Percentiles rank a stretch among this genome's conserved stretches.
Conservation (phyloP, 2,797 vertebrate genomes). For the Liasis olivaceus region DNA sequence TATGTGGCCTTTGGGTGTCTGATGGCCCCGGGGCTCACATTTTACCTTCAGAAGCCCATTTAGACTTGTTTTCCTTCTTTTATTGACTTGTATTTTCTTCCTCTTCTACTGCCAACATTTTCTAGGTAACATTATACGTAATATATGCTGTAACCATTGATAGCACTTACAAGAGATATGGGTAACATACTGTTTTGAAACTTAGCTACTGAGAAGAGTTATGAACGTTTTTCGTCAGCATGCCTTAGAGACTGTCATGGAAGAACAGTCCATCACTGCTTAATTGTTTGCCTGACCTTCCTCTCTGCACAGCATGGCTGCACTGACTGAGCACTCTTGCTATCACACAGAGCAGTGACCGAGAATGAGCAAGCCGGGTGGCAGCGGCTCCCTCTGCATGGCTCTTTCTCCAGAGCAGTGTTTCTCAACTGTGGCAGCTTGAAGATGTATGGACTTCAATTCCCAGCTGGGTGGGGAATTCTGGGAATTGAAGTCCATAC, state of each 20-base stretch:
- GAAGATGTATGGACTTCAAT: neutral
- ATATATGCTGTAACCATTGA: neutral
- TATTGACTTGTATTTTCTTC: neutral
- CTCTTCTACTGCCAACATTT: neutral
- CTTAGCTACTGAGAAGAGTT: neutral
- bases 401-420: neutral
- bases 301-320: neutral
- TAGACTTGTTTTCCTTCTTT: neutral
- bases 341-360: neutral
- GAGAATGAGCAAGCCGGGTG: neutral
- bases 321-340: neutral
- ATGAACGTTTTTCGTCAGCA: neutral
- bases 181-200: neutral
- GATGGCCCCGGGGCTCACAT: neutral
- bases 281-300: neutral
- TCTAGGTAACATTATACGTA: neutral
- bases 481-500: neutral
- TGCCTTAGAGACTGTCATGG: neutral
- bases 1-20: neutral
- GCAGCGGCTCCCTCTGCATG: neutral
- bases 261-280: neutral
- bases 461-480: neutral
- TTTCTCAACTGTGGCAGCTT: neutral
- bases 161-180: neutral
- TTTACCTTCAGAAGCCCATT: neutral